phyloP scores from a whole-genome alignment of 2,797 vertebrate species.

The Loriculus beryllinus region DNA sequence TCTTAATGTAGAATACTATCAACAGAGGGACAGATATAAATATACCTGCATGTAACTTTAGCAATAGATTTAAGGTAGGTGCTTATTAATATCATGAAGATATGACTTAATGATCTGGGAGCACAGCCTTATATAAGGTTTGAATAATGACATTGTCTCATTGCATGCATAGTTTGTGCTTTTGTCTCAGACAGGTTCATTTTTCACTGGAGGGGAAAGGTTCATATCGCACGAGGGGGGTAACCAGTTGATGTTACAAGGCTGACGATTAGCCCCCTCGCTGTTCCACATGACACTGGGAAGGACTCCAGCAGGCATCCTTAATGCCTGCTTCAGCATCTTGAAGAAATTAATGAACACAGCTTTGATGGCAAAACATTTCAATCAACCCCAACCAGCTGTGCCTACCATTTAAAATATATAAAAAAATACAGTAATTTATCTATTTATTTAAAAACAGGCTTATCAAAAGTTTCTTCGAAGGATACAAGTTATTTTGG shows the following conservation, averaged over 20 bases:
- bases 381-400: conserved; percentile 91
- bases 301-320: conserved; percentile 83
- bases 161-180: conserved; percentile 83
- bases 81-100: conserved; percentile 82
- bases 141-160: conserved; percentile 84
- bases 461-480: conserved; percentile 75
- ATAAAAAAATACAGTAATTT: not conserved
- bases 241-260: conserved; percentile 83
- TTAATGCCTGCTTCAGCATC: conserved; percentile 86
- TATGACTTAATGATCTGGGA: conserved; percentile 83
- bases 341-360: conserved; percentile 93
- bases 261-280: conserved; percentile 85
- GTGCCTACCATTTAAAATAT: conserved; percentile 68
- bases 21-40: conserved; percentile 67
- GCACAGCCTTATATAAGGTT: conserved; percentile 78
- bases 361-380: conserved; percentile 94
- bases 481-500: conserved; percentile 60
- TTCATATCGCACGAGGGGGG: conserved; percentile 85
- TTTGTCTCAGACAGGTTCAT: conserved; percentile 90
- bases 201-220: conserved; percentile 92
- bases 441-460: conserved; percentile 23
- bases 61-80: conserved; percentile 66
- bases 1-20: conserved; percentile 57
- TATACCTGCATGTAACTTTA: conserved; percentile 65
- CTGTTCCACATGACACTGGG: conserved; percentile 84